Evolutionary conservation across 1,140 invertebrate species (phyloP).

Genomic region (Chlorops oryzae): DNA sequence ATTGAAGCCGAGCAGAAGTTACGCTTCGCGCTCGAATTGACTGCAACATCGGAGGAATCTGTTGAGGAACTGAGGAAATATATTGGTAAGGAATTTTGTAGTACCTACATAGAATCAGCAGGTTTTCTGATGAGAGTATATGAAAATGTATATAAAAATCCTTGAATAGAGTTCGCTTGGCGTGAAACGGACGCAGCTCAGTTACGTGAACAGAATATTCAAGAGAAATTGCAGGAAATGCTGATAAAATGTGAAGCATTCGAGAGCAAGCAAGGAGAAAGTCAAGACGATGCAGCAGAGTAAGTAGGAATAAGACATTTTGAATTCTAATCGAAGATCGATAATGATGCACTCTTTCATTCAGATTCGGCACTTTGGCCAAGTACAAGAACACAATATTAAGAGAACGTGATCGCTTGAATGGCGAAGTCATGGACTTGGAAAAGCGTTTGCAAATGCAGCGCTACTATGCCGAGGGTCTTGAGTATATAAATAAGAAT

Average conservation of each 20-base stretch:
- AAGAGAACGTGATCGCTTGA: constrained; percentile 49
- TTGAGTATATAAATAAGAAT: constrained; percentile 41
- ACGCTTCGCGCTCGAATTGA: constrained; percentile 25
- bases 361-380: constrained; percentile 28
- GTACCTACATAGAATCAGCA: too few relatives aligned
- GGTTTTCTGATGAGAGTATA: too few relatives aligned
- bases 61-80: constrained; percentile 24
- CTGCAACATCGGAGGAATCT: constrained; percentile 27
- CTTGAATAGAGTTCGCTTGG: too few relatives aligned
- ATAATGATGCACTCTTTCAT: neutral
- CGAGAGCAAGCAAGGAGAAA: constrained; percentile 43
- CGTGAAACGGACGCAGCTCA: constrained; percentile 50
- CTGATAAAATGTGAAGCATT: constrained; percentile 48
- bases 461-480: constrained; percentile 45
- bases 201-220: constrained; percentile 49
- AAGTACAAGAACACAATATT: constrained; percentile 39
- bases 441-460: constrained; percentile 47
- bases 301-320: constrained; percentile 24
- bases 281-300: constrained; percentile 43
- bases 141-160: too few relatives aligned
- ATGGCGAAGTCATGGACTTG: constrained; percentile 48
- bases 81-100: constrained; percentile 12
- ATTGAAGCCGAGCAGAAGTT: constrained; percentile 26
- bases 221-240: constrained; percentile 50
- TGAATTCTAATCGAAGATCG: neutral